Base-by-base conservation (phyloP, 2,888 invertebrate species). In the Barypeithes pellucidus region DNA sequence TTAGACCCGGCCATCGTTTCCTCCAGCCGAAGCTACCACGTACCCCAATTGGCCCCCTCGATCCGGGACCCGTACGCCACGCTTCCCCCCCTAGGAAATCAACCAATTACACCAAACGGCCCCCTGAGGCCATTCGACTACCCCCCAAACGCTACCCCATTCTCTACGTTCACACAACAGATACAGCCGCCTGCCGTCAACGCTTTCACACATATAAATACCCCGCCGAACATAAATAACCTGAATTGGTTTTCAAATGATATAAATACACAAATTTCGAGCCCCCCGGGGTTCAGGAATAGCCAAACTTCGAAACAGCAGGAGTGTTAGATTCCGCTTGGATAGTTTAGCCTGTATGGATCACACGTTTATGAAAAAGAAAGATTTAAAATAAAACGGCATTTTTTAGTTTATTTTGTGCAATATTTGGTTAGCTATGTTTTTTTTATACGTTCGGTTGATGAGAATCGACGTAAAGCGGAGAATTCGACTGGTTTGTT, bases 1-100 rank as follows among this genome's bases (percentile, higher is more conserved):
- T 91, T 97, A 89, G 97, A 98, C 89, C 96, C 97, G 73, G 97
- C 97, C 79, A 97, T 97, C 81, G 91, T 95, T 85, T 92, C 93
- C 76, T 93, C 91, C 77, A 92, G 91, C 76, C 90, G 91, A 76
- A 88, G 87, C 84, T 88, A 87, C 82, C 87, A 87, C 80, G 75
- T 85, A 76, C 81, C 84, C 18, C 84, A 82, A 78, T 78, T 83
- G 77, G 78, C 86, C 71, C 87, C 85, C 71, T 24, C 62, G 2
- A 59, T 65, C 9, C 85, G 85, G 76, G 85, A 85, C 62, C 84
- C 83, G 12, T 72, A 60, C 57, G 45, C 62, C 4, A 43, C 36
- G 2, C 41, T 22, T 14, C 69, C 50, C 74, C 79, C 78, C 66
- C 61, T 82, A 80, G 85, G 77, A 84, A 83, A 81, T 79, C 81